Evolutionary conservation across 2,888 invertebrate genomes (phyloP), one percentile per base, ranked within the genome.

Genomic region (Thymelicus sylvestris): DNA sequence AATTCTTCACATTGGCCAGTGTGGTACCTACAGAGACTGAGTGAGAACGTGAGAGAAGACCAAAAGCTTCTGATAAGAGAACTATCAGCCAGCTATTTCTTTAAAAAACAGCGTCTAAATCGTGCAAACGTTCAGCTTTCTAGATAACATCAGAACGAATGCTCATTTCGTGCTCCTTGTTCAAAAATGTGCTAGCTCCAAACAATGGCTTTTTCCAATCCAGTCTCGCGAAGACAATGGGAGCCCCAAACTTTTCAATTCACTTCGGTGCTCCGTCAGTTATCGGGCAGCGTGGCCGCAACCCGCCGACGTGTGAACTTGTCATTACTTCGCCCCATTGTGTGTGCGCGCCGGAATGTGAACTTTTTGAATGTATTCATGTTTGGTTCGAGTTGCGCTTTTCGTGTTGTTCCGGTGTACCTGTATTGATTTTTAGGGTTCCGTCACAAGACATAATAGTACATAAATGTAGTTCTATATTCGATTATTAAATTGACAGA

Each of bases 261-360:
- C 50, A 52, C 50, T 52, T 52, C 19, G 31, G 31, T 31, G 7
- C 50, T 8, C 50, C 50, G 50, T 52, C 50, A 19, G 15, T 52
- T 47, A 47, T 47, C 15, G 50, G 44, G 44, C 44, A 15, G 50
- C 50, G 7, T 15, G 1, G 50, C 50, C 50, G 50, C 50, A n/a
- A n/a, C 47, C 8, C 52, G 52, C 74, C 77, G 81, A 77, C 73
- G 78, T 76, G 79, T 78, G 76, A 79, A 80, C 77, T 74, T 78
- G 77, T 75, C 76, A 79, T 81, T 80, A 79, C 78, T 82, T 67
- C 72, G 71, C 78, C 80, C 55, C 80, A 81, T 83, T 76, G 77
- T 76, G 78, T 75, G 76, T 79, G 75, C 74, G 78, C 76, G 78
- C 81, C 55, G 55, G 55, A 55, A 12, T 55, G 55, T 55, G 31